Percentiles rank a stretch among this genome's conserved stretches.
Conservation (phyloP, 2,113 vertebrate genomes). For the Phrynocephalus versicolor region DNA sequence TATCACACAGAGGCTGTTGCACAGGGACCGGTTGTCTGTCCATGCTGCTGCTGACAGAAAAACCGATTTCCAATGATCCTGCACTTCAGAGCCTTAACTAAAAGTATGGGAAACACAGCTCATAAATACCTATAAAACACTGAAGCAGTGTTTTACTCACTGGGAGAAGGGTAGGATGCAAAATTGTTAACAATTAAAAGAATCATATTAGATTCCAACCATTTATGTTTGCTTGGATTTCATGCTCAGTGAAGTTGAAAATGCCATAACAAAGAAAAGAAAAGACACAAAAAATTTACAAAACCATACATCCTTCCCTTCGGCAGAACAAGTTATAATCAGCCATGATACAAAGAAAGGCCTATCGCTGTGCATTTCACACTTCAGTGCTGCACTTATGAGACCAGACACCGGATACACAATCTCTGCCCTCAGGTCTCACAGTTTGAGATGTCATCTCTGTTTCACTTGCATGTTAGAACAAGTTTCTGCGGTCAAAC, state of each 20-base stretch:
- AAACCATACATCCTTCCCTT: conserved; percentile 12
- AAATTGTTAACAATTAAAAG: background rate
- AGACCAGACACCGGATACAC: background rate
- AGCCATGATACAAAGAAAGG: conserved; percentile 4
- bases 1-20: background rate
- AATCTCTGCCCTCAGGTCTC: background rate
- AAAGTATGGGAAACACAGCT: background rate
- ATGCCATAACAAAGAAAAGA: background rate
- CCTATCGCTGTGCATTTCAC: background rate
- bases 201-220: background rate
- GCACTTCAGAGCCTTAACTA: too few species aligned
- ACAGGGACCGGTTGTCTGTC: background rate
- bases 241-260: background rate
- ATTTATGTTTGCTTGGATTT: background rate
- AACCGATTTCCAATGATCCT: background rate
- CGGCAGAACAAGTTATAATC: background rate
- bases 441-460: background rate
- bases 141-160: background rate
- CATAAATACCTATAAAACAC: background rate
- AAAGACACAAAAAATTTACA: background rate
- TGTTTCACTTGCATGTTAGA: background rate
- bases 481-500: background rate
- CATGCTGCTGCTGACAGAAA: background rate
- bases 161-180: background rate
- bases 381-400: fast-evolving